These are phyloP conservation scores for Mesorhabditis spiculigera DNA, from an alignment of 2,888 invertebrate species.

Conservation along the genomic window DNA sequence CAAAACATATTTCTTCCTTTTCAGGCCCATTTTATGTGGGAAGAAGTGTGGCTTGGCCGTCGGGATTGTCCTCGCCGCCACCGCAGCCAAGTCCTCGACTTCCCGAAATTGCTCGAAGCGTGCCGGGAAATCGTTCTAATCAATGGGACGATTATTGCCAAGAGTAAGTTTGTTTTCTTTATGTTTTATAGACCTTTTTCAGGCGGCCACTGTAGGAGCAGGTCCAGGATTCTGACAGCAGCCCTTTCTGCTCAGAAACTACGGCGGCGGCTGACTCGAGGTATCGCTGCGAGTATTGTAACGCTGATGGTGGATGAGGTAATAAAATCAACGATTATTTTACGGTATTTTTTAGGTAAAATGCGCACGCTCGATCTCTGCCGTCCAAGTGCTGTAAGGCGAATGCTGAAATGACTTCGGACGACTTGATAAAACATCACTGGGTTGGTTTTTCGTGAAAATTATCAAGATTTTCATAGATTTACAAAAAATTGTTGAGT, in stretches of 20 bases:
- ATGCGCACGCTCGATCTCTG: constrained; percentile 5
- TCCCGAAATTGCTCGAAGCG: constrained; percentile 26
- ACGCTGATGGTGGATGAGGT: constrained; percentile 32
- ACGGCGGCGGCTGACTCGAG: constrained; percentile 26
- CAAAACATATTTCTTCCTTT: neutral
- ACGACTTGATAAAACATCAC: constrained; percentile 12
- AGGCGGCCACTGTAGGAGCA: constrained; percentile 39
- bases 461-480: neutral
- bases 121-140: constrained; percentile 31
- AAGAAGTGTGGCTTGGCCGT: neutral
- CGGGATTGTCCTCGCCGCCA: constrained; percentile 12
- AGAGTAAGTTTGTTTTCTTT: constrained; percentile 23
- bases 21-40: neutral
- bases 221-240: constrained; percentile 22
- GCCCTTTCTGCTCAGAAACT: constrained; percentile 31
- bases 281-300: constrained; percentile 38
- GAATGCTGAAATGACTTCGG: constrained; percentile 3
- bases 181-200: constrained; percentile 10
- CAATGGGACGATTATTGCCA: constrained; percentile 19
- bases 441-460: constrained; percentile 11
- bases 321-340: neutral
- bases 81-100: constrained; percentile 18
- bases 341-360: constrained; percentile 8
- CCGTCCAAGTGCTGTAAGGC: constrained; percentile 12
- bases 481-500: neutral